Conservation (phyloP, 2,113 vertebrate species). For the Lynx canadensis region DNA sequence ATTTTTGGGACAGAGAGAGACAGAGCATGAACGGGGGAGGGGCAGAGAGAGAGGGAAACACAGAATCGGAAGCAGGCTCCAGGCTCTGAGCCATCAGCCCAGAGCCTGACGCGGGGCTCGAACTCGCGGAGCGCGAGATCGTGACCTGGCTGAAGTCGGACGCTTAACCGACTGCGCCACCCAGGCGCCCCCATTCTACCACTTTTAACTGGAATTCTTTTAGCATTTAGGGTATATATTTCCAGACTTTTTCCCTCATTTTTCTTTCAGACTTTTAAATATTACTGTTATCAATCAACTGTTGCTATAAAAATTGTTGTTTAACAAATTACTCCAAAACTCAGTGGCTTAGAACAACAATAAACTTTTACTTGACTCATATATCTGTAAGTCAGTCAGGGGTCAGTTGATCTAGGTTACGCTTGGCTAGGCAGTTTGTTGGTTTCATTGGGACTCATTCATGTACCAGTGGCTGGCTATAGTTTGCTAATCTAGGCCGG, state of each 20-base stretch:
- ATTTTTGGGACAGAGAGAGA: no score
- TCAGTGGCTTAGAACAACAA: slow-evolving; percentile 5
- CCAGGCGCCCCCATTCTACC: no score
- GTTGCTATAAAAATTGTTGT: not conserved
- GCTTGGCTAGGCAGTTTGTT: not conserved
- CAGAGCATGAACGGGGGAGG: no score
- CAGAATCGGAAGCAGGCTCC: no score
- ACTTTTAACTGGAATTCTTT: slow-evolving; percentile 34
- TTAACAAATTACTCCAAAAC: not conserved
- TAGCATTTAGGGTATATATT: slow-evolving; percentile 11
- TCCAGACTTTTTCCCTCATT: not conserved
- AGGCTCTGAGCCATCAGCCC: no score
- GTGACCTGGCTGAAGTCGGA: no score
- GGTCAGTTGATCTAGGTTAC: not conserved
- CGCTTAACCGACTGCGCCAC: no score
- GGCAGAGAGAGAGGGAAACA: no score
- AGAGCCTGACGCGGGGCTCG: no score
- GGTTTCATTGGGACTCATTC: not conserved
- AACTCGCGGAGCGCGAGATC: no score
- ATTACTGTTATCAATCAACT: not conserved
- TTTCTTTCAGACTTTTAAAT: slow-evolving; percentile 42
- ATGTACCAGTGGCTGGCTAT: not conserved
- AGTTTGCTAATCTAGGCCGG: not conserved
- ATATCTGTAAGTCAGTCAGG: not conserved
- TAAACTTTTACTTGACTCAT: not conserved